Percentiles rank a stretch among this genome's conserved stretches.
Conservation (phyloP, 2,113 vertebrate genomes). For the Holacanthus passer region DNA sequence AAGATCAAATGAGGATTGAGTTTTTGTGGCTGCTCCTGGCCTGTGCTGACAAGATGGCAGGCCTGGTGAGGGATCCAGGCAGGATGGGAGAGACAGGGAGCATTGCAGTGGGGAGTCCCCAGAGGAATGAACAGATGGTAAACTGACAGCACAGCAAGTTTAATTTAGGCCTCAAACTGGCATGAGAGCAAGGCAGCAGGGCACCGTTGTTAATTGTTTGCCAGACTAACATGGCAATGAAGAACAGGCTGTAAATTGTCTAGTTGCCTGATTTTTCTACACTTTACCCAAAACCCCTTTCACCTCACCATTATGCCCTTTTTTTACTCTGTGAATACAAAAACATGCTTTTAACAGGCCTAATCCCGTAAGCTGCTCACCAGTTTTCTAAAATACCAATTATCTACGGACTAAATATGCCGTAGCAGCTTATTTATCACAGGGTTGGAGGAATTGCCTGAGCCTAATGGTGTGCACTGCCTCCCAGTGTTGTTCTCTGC, state of each 20-base stretch:
- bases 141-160: slow-evolving; percentile 73
- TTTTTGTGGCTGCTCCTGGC: slow-evolving; percentile 62
- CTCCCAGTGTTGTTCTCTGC: slow-evolving; percentile 76
- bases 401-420: slow-evolving; percentile 26
- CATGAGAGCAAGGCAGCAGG: slow-evolving; percentile 41
- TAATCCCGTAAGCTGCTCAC: slow-evolving; percentile 27
- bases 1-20: slow-evolving; percentile 36
- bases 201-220: slow-evolving; percentile 48
- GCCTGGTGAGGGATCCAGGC: slow-evolving; percentile 62
- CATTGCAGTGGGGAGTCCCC: slow-evolving; percentile 55
- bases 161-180: slow-evolving; percentile 75
- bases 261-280: background rate
- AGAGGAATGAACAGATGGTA: slow-evolving; percentile 73
- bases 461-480: slow-evolving; percentile 58
- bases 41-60: slow-evolving; percentile 71
- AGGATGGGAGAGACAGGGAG: slow-evolving; percentile 62
- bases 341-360: background rate
- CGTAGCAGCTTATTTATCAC: slow-evolving; percentile 46
- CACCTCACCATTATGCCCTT: slow-evolving; percentile 2
- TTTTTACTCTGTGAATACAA: slow-evolving; percentile 2
- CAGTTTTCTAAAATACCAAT: slow-evolving; percentile 38
- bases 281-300: background rate
- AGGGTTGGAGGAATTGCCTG: slow-evolving; percentile 50
- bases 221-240: slow-evolving; percentile 22
- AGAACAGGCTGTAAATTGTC: background rate